Evolutionary conservation across 2,113 vertebrate genomes (phyloP).

Genomic region (Ailuropoda melanoleuca): DNA sequence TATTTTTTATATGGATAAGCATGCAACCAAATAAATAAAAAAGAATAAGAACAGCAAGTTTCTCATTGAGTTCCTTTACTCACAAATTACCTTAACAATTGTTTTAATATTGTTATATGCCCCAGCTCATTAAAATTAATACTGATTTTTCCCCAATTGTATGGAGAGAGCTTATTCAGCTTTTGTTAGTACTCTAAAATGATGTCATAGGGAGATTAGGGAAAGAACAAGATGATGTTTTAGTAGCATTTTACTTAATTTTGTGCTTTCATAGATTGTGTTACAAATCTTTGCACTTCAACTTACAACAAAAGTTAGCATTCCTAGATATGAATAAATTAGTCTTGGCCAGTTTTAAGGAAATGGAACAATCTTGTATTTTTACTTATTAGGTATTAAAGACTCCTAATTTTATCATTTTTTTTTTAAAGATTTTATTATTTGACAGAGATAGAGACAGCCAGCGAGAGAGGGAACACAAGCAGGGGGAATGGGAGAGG

Average conservation of each 20-base stretch:
- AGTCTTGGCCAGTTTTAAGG: constrained; percentile 27
- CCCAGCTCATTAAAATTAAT: constrained; percentile 5
- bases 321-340: background rate
- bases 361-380: background rate
- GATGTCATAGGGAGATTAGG: background rate
- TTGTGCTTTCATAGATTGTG: background rate
- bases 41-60: background rate
- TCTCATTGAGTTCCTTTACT: background rate
- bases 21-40: background rate
- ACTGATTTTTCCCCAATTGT: background rate
- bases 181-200: constrained; percentile 17
- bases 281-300: background rate
- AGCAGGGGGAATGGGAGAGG: no score
- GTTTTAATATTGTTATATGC: background rate
- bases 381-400: constrained; percentile 28
- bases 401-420: constrained; percentile 31
- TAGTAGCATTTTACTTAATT: constrained; percentile 26
- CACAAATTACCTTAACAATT: background rate
- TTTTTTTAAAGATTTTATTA: no score
- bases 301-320: constrained; percentile 10
- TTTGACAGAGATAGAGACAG: no score
- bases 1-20: background rate
- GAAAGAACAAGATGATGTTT: background rate
- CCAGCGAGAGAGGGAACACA: no score
- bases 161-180: background rate